Conservation (phyloP, 2,113 vertebrate species). For the Indicator indicator region DNA sequence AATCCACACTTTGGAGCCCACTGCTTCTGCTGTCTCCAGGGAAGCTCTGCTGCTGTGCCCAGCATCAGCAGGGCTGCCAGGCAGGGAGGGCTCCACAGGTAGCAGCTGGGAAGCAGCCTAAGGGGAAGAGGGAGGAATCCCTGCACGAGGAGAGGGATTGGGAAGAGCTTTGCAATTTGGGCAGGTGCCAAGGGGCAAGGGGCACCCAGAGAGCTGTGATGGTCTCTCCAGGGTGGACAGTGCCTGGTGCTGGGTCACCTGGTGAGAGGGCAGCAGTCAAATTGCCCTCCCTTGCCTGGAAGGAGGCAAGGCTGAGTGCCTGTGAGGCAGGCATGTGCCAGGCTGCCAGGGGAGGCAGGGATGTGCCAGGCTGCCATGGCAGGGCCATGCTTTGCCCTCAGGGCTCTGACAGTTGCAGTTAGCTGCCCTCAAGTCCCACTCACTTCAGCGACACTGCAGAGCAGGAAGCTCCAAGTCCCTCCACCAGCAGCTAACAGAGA, state of each 20-base stretch:
- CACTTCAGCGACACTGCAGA: background rate
- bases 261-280: background rate
- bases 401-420: background rate
- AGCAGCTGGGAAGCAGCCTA: background rate
- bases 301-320: background rate
- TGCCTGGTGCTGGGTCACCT: background rate
- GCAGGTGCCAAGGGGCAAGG: background rate
- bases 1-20: background rate
- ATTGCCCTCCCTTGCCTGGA: background rate
- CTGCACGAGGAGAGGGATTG: background rate
- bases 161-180: background rate
- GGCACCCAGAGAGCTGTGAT: background rate
- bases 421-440: background rate
- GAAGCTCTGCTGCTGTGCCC: background rate
- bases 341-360: background rate
- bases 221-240: background rate
- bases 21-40: slow-evolving; percentile 31
- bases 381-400: background rate
- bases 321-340: background rate
- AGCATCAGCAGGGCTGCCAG: background rate
- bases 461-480: background rate
- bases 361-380: too few relatives aligned
- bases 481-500: background rate
- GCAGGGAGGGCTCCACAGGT: background rate
- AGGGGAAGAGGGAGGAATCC: background rate